Base-by-base conservation (phyloP, 2,797 vertebrate species). In the Gadopsis marmoratus region DNA sequence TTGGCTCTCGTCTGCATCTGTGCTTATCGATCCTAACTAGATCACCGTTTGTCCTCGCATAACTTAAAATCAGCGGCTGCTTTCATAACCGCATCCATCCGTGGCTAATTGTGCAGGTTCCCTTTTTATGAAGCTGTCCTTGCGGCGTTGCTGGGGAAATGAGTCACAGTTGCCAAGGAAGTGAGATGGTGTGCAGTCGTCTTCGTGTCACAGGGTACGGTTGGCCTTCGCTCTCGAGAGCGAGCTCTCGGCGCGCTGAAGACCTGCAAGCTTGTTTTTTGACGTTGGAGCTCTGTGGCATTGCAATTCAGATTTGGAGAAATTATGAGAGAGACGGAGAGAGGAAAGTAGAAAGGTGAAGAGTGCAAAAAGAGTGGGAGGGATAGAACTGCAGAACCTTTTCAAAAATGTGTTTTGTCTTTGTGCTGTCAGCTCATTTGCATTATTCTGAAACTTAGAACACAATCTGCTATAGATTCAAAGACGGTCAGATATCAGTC, bases 81-180 rank as follows among this genome's bases (percentile, higher is more conserved):
- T 84, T 86, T 85, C 75, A 73, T 82, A 81, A 88, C 53, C 63
- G 48, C 75, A 82, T 84, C 80, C 70, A 76, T 91, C 61, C 86
- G 60, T 82, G 81, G 84, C 79, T 81, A 73, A 90, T 65, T 85
- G 76, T 86, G 74, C 86, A 86, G 86, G 87, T 90, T 86, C 86
- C 85, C 73, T 89, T 83, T 88, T 86, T 71, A 78, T 79, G 61
- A 88, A 87, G 74, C 71, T 74, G 90, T 89, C 82, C 91, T 93
- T 88, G 88, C 87, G 75, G 76, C 43, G 92, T 94, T 90, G 94
- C 91, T 91, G 92, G 89, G 95, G 95, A 95, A 95, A 94, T 95
- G 92, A 95, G 86, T 94, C 93, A 92, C 33, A 4, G 94, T 95
- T 93, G 78, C 92, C 90, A 95, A 95, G 94, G 95, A 94, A 95